Base-by-base conservation (phyloP, 2,888 invertebrate genomes). In the Aricia artaxerxes region DNA sequence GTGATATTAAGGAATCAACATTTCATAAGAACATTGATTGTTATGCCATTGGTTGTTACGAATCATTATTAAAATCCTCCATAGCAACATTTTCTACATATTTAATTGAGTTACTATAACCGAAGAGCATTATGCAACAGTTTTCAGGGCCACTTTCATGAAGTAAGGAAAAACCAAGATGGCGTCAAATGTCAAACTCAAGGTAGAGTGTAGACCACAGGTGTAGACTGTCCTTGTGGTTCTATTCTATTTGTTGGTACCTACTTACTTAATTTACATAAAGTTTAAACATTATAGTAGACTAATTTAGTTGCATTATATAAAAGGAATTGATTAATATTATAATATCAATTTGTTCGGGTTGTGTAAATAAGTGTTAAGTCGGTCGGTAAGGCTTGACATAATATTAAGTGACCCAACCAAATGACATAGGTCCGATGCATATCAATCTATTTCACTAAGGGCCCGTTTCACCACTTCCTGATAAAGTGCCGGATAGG, bases 101-200 rank as follows among this genome's bases (percentile, higher is more conserved):
- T 64, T 35, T 38, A 69, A 69, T 38, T 69, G 35, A 69, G 69
- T 69, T 69, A 69, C 4, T 35, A 4, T 69, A 64, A 9, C 69
- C 4, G 13, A 16, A 35, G 13, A 69, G 13, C 13, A 35, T 69
- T 69, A 69, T 38, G 69, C 35, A 69, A 69, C 35, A 6, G 35
- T 69, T 69, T 38, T 38, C 69, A 69, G 13, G 69, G 69, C 35
- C 35, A 69, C 69, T 38, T 69, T 38, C 35, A 38, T 69, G 69
- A 31, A 64, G 64, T 13, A 5, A 38, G 5, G 35, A 38, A 69
- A 35, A 69, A 35, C 35, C 35, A 69, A 69, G 69, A 69, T 69
- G 69, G 69, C 69, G 69, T 69, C 69, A 16, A 35, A 69, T 9
- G 69, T 69, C 69, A 69, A 69, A 69, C 69, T 38, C 5, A 61